phyloP scores from a whole-genome alignment of 2,888 invertebrate species.

The Folsomia candida region DNA sequence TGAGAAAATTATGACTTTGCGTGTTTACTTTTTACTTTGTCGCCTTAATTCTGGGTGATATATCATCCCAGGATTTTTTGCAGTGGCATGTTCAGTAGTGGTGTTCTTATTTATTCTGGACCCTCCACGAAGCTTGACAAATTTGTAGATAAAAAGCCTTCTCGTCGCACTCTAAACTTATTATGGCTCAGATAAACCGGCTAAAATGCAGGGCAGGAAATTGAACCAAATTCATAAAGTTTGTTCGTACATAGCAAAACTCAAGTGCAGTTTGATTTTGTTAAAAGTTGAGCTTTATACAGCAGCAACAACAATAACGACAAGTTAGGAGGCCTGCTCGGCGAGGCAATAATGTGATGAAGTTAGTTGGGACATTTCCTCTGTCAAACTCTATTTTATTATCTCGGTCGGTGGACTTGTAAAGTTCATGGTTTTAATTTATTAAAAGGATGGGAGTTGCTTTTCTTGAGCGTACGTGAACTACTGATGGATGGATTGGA shows the following conservation, averaged over 20 bases:
- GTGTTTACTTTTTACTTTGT: conserved; percentile 19
- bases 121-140: conserved; percentile 22
- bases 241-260: not conserved
- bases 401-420: too few relatives aligned
- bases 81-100: not conserved
- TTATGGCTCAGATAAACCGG: not conserved
- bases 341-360: too few relatives aligned
- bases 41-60: conserved; percentile 1
- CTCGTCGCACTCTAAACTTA: too few relatives aligned
- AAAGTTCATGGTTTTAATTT: too few relatives aligned
- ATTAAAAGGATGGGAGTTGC: too few relatives aligned
- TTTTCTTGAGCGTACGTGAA: too few relatives aligned
- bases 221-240: not conserved
- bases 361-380: too few relatives aligned
- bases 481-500: too few relatives aligned
- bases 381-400: too few relatives aligned
- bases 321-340: too few relatives aligned
- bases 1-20: conserved; percentile 13
- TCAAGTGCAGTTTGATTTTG: not conserved
- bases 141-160: not conserved
- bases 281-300: not conserved
- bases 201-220: not conserved
- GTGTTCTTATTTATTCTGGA: conserved; percentile 5
- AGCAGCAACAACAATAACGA: too few relatives aligned
- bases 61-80: conserved; percentile 11